These are phyloP conservation scores for Aphelenchoides fujianensis DNA, from an alignment of 1,140 invertebrate genomes.

Conservation along the genomic window DNA sequence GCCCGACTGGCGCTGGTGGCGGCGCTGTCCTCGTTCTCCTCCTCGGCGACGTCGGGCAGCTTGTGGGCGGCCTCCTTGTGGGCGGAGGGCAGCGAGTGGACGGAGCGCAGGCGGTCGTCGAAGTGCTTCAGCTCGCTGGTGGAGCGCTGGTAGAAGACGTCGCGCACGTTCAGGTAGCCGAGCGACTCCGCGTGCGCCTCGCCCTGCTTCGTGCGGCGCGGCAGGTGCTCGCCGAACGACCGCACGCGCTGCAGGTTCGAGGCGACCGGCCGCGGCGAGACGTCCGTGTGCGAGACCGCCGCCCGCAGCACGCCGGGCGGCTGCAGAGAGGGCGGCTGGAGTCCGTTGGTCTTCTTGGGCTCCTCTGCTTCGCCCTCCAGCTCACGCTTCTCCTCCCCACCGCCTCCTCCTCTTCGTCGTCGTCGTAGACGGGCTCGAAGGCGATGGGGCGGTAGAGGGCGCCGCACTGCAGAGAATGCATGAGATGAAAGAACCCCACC, in stretches of 20 bases:
- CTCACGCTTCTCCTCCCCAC: conserved; percentile 20
- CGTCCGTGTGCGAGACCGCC: conserved; percentile 32
- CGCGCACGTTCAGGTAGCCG: conserved; percentile 77
- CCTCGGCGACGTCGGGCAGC: conserved; percentile 28
- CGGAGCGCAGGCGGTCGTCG: conserved; percentile 50
- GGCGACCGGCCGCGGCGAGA: conserved; percentile 21
- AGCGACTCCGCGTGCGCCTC: conserved; percentile 69
- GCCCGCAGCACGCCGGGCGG: conserved; percentile 35
- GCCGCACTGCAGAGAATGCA: too few species aligned
- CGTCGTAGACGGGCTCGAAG: conserved; percentile 68
- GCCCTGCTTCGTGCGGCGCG: too few species aligned
- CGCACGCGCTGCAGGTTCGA: conserved; percentile 44
- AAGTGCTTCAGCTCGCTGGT: conserved; percentile 70
- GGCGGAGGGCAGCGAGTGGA: conserved; percentile 38
- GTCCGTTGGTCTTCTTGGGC: too few species aligned
- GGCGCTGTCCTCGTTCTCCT: conserved; percentile 36
- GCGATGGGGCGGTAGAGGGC: conserved; percentile 72
- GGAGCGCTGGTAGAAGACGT: conserved; percentile 81
- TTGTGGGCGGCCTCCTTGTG: conserved; percentile 3
- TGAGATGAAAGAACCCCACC: too few species aligned
- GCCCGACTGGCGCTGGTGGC: conserved; percentile 25
- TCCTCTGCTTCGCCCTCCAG: too few species aligned
- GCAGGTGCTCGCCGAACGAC: conserved; percentile 54
- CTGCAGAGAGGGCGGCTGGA: not conserved
- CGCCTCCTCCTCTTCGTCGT: conserved; percentile 50